phyloP scores from a whole-genome alignment of 1,140 invertebrate genomes.

The Meloidogyne hapla region DNA sequence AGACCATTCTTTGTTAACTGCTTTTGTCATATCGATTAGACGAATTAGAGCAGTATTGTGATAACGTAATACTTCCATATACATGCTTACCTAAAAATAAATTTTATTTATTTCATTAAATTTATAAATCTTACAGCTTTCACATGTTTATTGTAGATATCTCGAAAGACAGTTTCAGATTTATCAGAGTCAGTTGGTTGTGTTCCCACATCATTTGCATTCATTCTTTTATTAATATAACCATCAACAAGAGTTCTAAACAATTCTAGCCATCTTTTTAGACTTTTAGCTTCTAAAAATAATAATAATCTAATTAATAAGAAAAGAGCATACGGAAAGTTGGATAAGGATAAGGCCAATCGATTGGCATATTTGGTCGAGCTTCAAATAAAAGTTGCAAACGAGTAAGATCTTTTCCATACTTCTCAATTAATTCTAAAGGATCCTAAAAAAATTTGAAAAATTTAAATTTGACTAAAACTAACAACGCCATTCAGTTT shows the following conservation, averaged over 20 bases:
- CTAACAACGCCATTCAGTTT: constrained; percentile 83
- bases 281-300: constrained; percentile 53
- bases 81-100: constrained; percentile 2
- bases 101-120: neutral
- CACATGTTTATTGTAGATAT: constrained; percentile 56
- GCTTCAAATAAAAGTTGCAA: constrained; percentile 52
- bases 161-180: constrained; percentile 34
- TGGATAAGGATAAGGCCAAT: constrained; percentile 51
- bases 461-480: neutral
- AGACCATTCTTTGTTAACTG: constrained; percentile 14
- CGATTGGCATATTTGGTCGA: constrained; percentile 45
- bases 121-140: constrained; percentile 39
- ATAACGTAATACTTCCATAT: constrained; percentile 51
- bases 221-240: constrained; percentile 42
- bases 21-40: constrained; percentile 55
- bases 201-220: neutral
- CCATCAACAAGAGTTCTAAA: constrained; percentile 37
- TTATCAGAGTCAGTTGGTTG: constrained; percentile 11
- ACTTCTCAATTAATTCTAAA: constrained; percentile 62
- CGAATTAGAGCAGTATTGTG: constrained; percentile 56
- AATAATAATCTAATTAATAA: constrained; percentile 22
- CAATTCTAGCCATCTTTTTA: constrained; percentile 49
- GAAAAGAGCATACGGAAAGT: constrained; percentile 13
- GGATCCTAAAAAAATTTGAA: constrained; percentile 72
- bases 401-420: constrained; percentile 56